These are phyloP conservation scores for Mesocricetus auratus DNA, from an alignment of 2,113 vertebrate species.

Conservation along the genomic window DNA sequence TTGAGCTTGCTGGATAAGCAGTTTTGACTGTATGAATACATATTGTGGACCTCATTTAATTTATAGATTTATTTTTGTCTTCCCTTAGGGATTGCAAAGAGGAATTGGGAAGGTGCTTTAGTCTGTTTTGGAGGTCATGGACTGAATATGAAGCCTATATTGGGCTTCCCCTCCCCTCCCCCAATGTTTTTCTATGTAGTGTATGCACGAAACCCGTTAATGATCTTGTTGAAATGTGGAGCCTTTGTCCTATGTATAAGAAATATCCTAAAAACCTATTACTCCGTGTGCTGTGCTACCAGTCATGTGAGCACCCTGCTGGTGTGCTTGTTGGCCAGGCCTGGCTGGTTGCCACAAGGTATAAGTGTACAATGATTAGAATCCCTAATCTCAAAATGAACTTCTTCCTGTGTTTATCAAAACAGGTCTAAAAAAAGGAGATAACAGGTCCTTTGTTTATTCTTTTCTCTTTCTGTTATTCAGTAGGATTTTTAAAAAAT, in stretches of 20 bases:
- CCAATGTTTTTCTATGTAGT: not conserved
- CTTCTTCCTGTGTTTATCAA: not conserved
- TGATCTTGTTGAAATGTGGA: not conserved
- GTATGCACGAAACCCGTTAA: not conserved
- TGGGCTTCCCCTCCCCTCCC: fast-evolving
- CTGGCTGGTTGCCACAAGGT: not conserved
- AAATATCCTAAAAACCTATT: not conserved
- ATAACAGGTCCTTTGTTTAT: not conserved
- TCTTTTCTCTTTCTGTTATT: not conserved
- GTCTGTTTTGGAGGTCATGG: not conserved
- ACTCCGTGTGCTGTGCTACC: not conserved
- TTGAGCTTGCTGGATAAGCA: not conserved
- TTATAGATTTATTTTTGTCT: not conserved
- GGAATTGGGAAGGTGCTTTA: not conserved
- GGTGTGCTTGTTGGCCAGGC: not conserved
- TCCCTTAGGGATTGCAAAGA: not conserved
- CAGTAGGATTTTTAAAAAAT: not conserved
- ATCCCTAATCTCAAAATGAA: not conserved
- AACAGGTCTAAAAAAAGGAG: not conserved
- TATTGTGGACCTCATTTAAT: not conserved
- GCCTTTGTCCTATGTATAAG: not conserved
- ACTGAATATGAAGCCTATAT: not conserved
- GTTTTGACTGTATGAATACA: not conserved
- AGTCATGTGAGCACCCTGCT: not conserved
- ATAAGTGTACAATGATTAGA: fast-evolving